Base-by-base conservation (phyloP, 2,888 invertebrate genomes). In the Cryptocheilus praepositus region DNA sequence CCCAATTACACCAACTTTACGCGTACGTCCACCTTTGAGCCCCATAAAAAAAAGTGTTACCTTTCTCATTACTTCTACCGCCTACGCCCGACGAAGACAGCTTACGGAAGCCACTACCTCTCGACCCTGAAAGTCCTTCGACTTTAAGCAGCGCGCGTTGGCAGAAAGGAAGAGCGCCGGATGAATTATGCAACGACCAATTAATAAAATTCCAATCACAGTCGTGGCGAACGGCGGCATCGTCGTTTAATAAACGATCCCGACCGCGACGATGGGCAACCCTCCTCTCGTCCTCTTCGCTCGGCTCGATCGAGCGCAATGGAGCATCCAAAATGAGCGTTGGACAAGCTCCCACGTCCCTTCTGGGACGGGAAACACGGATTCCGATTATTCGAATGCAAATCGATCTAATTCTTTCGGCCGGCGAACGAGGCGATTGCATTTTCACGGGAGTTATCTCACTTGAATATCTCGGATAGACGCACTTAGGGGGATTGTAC, bases 181-280 rank as follows among this genome's bases (percentile, higher is more conserved):
- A 83, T 85, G 82, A 83, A 84, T 85, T 83, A 84, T 83, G 84
- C 82, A 84, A 80, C 81, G 77, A 66, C 73, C 81, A 83, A 83
- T 84, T 83, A 83, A 84, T 84, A 82, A 82, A 83, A 83, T 83
- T 83, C 83, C 83, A 81, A 84, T 82, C 82, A 84, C 81, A 83
- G 76, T 79, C 77, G 64, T 5, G 44, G 49, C 69, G 69, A 72
- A 71, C 68, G 67, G 65, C 68, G 67, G 64, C 73, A 70, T 71
- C 71, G 64, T 71, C 69, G 73, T 66, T 72, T 79, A 77, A 73
- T 80, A 78, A 80, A 73, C 74, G 75, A 74, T 70, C 65, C 19
- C 36, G 36, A 36, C 36, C 36, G 36, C 36, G 36, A 36, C 36
- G 36, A 36, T 36, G 8, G 36, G 36, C 36, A 7, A 36, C 36